Evolutionary conservation across 2,113 vertebrate genomes (phyloP).

Genomic region (Lycaon pictus): DNA sequence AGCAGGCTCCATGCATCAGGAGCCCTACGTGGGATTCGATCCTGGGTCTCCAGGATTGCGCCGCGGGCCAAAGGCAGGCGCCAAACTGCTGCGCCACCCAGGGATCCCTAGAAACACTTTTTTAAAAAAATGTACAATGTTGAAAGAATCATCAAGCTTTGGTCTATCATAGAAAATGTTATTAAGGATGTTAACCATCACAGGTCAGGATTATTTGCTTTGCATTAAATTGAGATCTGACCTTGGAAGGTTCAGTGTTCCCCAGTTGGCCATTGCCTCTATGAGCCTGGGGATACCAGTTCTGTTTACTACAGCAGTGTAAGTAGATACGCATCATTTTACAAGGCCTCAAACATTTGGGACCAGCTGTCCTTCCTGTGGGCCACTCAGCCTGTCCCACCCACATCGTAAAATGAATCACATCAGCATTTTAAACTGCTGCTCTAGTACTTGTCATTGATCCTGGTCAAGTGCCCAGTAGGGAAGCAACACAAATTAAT

Average conservation of each 20-base stretch:
- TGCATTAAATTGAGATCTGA: not conserved
- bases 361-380: not conserved
- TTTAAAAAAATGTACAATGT: not conserved
- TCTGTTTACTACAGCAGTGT: not conserved
- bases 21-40: too few species aligned
- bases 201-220: not conserved
- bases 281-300: not conserved
- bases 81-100: too few species aligned
- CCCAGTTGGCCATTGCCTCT: not conserved
- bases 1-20: too few species aligned
- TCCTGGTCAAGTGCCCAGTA: not conserved
- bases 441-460: not conserved
- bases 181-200: not conserved
- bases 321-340: not conserved
- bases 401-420: not conserved
- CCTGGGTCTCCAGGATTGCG: too few species aligned
- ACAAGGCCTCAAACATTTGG: not conserved
- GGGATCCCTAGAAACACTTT: not conserved
- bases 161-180: not conserved
- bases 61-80: too few species aligned
- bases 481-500: not conserved
- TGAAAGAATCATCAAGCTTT: not conserved
- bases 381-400: rapidly evolving
- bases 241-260: not conserved
- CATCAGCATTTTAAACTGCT: not conserved